Evolutionary conservation across 2,113 vertebrate genomes (phyloP), one percentile per base, ranked within the genome.

Genomic region (Nannobrachium achirus): DNA sequence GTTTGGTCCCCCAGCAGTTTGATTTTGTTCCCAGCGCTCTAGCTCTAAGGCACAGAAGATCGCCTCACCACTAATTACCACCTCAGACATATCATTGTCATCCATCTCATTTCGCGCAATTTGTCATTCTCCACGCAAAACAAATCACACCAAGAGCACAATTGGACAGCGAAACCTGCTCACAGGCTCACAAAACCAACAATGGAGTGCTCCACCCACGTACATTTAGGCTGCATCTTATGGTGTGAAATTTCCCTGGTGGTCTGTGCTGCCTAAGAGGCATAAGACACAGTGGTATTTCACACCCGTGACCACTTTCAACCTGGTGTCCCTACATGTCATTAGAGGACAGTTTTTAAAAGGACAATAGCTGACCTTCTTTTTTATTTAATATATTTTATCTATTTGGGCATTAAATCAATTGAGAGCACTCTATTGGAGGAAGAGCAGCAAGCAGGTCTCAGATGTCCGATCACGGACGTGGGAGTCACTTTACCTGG

Each of bases 401-500:
- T 39, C 9, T 41, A 0, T 40, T 7, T 33, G 13, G 0, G 6
- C 38, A 9, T 7, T 0, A 46, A 46, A 53, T 40, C 25, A 46
- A 67, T 20, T 13, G 7, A 5, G 41, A 10, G 61, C 66, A 14
- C 70, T 81, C 56, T 69, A 63, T 66, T 63, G 49, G 58, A 18
- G 78, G 66, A n/a, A 14, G 56, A 59, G 10, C 14, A 41, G 63
- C 72, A 61, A 86, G 85, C 89, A 85, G 88, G 69, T 89, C 90
- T 82, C 90, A 86, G 73, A 39, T 68, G 9, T 75, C 75, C 62
- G n/a, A 19, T 64, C 74, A 64, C 75, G 66, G 65, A 81, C 79
- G 74, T 75, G 7, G 72, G 79, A 70, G 92, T 89, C 91, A 97
- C 95, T 93, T 95, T 99, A 99, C 98, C 97, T 99, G 98, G 91